Evolutionary conservation across 2,797 vertebrate genomes (phyloP).

Genomic region (Mionectes olivaceus): DNA sequence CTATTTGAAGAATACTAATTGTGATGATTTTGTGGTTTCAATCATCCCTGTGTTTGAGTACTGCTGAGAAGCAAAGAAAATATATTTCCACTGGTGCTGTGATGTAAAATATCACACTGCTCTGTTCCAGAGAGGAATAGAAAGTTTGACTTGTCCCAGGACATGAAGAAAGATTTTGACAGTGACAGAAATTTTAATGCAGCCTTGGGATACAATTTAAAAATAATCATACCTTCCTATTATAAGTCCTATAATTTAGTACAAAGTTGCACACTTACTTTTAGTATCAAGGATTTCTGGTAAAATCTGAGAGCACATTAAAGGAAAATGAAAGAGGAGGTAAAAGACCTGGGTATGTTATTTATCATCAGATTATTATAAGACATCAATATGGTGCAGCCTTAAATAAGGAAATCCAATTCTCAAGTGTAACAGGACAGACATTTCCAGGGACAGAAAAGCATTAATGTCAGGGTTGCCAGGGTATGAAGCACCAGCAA

Average conservation of each 20-base stretch:
- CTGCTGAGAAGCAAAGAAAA: neutral
- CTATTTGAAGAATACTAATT: neutral
- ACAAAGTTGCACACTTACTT: neutral
- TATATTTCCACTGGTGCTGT: neutral
- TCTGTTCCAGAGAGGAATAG: neutral
- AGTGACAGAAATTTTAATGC: neutral
- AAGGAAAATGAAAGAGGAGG: neutral
- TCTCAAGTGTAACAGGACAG: neutral
- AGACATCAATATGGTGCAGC: neutral
- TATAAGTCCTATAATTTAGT: neutral
- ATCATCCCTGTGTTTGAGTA: neutral
- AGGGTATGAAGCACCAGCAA: neutral
- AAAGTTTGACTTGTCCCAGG: neutral
- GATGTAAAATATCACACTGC: neutral
- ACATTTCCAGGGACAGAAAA: neutral
- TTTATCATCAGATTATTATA: neutral
- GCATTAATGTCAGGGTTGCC: neutral
- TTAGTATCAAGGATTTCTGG: neutral
- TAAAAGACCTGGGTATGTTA: neutral
- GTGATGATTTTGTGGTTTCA: neutral
- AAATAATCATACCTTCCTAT: neutral
- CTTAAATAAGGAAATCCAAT: neutral
- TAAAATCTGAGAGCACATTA: neutral
- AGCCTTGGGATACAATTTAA: neutral
- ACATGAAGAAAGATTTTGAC: neutral